Conservation (phyloP, 2,113 vertebrate species). For the Oryctolagus cuniculus region DNA sequence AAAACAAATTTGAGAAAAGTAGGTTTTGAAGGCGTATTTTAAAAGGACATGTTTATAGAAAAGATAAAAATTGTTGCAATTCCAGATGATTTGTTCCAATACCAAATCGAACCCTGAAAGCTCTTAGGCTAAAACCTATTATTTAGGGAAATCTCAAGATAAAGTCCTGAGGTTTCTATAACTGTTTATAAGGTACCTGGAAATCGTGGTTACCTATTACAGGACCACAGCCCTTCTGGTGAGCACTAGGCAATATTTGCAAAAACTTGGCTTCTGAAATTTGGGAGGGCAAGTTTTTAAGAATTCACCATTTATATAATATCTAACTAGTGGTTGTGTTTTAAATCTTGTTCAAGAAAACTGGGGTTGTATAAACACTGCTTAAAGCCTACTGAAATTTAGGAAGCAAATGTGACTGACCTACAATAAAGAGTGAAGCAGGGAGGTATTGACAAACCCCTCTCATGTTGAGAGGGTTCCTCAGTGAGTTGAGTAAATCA, state of each 20-base stretch:
- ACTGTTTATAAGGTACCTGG: slow-evolving; percentile 21
- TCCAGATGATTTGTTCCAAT: slow-evolving; percentile 46
- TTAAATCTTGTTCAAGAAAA: slow-evolving; percentile 51
- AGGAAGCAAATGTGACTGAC: slow-evolving; percentile 35
- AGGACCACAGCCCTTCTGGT: slow-evolving; percentile 6
- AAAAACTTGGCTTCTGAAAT: slow-evolving; percentile 54
- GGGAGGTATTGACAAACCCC: neutral
- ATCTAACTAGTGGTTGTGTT: slow-evolving; percentile 36
- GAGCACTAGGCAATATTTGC: neutral
- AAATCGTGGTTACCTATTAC: neutral
- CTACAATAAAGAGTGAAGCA: neutral
- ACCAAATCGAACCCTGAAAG: slow-evolving; percentile 26
- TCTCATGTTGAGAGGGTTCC: neutral
- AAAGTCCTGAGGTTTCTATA: slow-evolving; percentile 18
- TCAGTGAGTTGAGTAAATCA: slow-evolving; percentile 30
- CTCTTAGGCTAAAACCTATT: slow-evolving; percentile 8
- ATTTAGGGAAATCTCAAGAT: slow-evolving; percentile 24
- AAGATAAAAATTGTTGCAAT: neutral
- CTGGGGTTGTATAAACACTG: neutral
- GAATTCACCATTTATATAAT: slow-evolving; percentile 59
- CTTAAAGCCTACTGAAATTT: slow-evolving; percentile 32
- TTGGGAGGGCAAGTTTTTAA: slow-evolving; percentile 1
- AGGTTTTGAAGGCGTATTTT: slow-evolving; percentile 25
- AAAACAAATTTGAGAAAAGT: slow-evolving; percentile 37
- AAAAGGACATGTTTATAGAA: slow-evolving; percentile 22